Conservation (phyloP, 2,888 invertebrate genomes). For the Drosophila pseudotalamancana region DNA sequence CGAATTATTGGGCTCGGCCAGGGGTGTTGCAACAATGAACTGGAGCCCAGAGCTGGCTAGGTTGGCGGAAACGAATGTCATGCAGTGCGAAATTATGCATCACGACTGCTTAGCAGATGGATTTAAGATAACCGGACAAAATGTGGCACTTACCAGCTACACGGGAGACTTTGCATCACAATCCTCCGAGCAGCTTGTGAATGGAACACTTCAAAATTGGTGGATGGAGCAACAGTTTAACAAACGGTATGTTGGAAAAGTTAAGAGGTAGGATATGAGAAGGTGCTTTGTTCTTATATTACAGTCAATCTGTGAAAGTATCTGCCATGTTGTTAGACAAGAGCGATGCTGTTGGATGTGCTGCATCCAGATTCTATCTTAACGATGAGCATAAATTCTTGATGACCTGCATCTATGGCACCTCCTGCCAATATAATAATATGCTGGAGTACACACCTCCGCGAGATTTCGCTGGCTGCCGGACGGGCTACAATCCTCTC, state of each 20-base stretch:
- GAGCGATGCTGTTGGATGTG: not conserved
- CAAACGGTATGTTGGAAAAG: not conserved
- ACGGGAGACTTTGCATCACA: rapidly evolving
- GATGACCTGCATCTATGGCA: not conserved
- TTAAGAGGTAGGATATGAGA: too few species aligned
- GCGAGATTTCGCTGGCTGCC: not conserved
- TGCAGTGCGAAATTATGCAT: not conserved
- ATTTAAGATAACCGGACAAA: not conserved
- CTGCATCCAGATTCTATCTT: not conserved
- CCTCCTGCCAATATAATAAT: too few species aligned
- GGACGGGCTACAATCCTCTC: not conserved
- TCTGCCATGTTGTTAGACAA: not conserved
- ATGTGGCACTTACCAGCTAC: not conserved
- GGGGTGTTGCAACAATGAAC: not conserved
- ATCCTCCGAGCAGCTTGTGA: not conserved
- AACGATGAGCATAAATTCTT: not conserved
- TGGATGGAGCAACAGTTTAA: not conserved
- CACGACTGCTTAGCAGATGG: not conserved
- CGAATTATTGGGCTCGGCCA: too few species aligned
- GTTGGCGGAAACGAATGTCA: not conserved
- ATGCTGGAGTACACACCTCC: too few species aligned
- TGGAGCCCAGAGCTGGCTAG: not conserved
- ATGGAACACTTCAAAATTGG: not conserved
- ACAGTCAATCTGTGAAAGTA: not conserved
- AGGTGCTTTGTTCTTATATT: not conserved